A percentile compares a stretch with the other conserved stretches of the same genome.
Evolutionary conservation across 2,113 vertebrate genomes (phyloP).

Genomic region (Hoplias malabaricus): DNA sequence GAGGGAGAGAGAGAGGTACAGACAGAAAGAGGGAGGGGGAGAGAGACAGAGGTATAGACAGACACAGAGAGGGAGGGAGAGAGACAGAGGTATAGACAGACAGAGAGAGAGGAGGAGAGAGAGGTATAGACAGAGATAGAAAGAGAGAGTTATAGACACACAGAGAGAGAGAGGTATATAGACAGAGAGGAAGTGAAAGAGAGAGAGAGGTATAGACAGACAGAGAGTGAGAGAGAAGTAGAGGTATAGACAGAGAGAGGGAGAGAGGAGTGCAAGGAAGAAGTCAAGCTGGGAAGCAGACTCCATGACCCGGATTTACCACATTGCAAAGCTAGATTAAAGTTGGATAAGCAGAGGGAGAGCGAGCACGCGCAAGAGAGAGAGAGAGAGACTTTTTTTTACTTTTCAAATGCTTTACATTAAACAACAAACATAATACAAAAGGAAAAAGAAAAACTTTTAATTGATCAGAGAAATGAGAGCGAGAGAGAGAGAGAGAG

Average conservation of each 20-base stretch:
- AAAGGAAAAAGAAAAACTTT: no score
- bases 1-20: neutral
- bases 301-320: neutral
- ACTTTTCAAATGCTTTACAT: no score
- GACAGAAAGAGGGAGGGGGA: neutral
- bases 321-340: constrained; percentile 10
- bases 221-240: neutral
- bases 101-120: neutral
- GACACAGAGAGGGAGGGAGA: no score
- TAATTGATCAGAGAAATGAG: no score
- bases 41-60: no score
- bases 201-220: neutral
- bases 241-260: neutral
- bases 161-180: no score
- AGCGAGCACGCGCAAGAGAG: neutral
- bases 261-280: neutral
- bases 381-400: neutral
- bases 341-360: neutral
- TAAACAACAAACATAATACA: no score
- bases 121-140: neutral
- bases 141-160: neutral
- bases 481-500: no score
- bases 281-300: neutral
- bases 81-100: no score
- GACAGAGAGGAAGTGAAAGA: no score